Conservation (phyloP, 2,797 vertebrate genomes). For the Macropus fuliginosus region DNA sequence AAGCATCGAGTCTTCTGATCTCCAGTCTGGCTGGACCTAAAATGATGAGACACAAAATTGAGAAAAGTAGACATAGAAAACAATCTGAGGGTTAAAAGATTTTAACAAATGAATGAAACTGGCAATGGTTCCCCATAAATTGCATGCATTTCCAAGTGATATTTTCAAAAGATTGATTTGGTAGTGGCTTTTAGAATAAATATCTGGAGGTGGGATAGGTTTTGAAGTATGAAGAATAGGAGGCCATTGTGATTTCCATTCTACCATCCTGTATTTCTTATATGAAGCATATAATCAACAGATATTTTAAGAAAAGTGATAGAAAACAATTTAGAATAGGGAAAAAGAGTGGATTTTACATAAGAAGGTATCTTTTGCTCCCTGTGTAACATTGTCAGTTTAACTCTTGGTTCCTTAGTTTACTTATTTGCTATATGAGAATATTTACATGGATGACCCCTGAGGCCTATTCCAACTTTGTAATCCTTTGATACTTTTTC, state of each 20-base stretch:
- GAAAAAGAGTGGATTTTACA: neutral
- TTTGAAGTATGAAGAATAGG: neutral
- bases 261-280: neutral
- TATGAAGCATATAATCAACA: neutral
- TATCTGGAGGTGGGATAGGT: neutral
- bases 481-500: neutral
- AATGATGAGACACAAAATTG: too few species aligned
- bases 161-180: neutral
- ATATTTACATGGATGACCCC: neutral
- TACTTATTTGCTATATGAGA: neutral
- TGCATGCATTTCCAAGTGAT: neutral
- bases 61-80: neutral
- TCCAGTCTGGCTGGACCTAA: too few species aligned
- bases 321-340: neutral
- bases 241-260: too few species aligned
- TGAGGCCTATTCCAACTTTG: neutral
- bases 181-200: neutral
- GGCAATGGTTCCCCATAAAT: neutral
- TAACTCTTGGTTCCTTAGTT: neutral
- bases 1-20: too few species aligned
- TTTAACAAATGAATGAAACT: neutral
- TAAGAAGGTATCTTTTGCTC: neutral
- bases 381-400: neutral
- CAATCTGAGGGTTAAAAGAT: neutral
- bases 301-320: neutral